Conservation (phyloP, 2,113 vertebrate species). For the Anguilla japonica region DNA sequence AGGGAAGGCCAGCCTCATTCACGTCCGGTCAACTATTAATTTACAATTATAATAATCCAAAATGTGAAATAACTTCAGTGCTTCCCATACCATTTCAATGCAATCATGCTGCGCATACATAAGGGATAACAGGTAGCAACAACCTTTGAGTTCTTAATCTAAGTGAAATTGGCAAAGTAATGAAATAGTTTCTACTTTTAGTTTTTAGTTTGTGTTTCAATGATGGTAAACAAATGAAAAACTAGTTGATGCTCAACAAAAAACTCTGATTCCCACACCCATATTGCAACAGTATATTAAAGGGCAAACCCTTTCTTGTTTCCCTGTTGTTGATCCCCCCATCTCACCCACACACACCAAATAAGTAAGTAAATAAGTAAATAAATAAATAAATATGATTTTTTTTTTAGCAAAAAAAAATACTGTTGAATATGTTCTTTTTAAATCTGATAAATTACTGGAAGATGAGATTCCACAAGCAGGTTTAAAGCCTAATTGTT, state of each 20-base stretch:
- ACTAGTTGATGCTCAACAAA: too few relatives aligned
- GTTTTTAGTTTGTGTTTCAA: background rate
- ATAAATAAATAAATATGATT: too few relatives aligned
- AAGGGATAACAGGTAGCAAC: background rate
- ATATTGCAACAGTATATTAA: too few relatives aligned
- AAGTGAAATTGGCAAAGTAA: background rate
- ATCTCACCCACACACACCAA: too few relatives aligned
- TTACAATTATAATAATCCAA: background rate
- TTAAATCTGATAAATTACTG: too few relatives aligned
- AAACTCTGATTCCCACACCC: too few relatives aligned
- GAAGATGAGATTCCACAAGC: conserved; percentile 52
- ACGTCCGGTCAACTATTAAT: background rate
- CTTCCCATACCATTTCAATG: background rate
- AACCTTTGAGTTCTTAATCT: background rate
- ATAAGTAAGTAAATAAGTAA: too few relatives aligned
- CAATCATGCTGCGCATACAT: background rate
- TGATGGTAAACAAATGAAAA: background rate
- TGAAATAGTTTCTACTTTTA: background rate
- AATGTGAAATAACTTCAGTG: background rate
- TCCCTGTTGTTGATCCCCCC: too few relatives aligned
- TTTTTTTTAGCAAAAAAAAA: too few relatives aligned
- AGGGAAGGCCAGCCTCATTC: background rate
- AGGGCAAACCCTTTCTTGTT: too few relatives aligned
- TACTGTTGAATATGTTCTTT: too few relatives aligned
- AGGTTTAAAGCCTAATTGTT: conserved; percentile 39